phyloP scores from a whole-genome alignment of 1,140 invertebrate genomes.

The Drosophila parvula region DNA sequence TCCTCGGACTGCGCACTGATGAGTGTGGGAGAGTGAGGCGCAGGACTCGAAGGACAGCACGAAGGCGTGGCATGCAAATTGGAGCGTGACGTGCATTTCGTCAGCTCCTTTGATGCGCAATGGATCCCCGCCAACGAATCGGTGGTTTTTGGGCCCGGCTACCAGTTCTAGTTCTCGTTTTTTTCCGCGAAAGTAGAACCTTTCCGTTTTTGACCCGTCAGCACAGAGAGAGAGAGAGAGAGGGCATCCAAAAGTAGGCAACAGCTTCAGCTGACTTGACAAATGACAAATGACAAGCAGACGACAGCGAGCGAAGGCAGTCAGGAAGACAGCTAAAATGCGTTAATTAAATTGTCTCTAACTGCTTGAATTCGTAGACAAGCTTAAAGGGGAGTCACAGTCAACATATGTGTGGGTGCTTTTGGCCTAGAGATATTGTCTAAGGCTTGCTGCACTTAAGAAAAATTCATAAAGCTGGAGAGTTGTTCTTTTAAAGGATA shows the following conservation, averaged over 20 bases:
- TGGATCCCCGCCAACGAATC: conserved; percentile 6
- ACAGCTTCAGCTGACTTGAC: conserved; percentile 40
- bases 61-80: conserved; percentile 69
- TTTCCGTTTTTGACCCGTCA: conserved; percentile 11
- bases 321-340: conserved; percentile 56
- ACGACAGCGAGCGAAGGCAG: conserved; percentile 25
- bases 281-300: conserved; percentile 68
- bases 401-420: background rate
- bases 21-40: background rate
- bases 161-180: conserved; percentile 1
- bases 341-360: conserved; percentile 77
- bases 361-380: conserved; percentile 68
- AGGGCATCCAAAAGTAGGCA: conserved; percentile 42
- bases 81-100: conserved; percentile 77
- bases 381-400: conserved; percentile 26
- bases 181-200: conserved; percentile 10
- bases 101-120: conserved; percentile 51
- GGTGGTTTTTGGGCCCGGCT: conserved; percentile 18
- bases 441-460: conserved; percentile 5
- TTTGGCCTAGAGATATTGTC: conserved; percentile 5
- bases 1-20: conserved; percentile 3
- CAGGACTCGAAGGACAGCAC: conserved; percentile 5
- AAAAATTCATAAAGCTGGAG: background rate
- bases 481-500: background rate
- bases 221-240: background rate